phyloP scores from a whole-genome alignment of 2,113 vertebrate species.

The Strix uralensis region DNA sequence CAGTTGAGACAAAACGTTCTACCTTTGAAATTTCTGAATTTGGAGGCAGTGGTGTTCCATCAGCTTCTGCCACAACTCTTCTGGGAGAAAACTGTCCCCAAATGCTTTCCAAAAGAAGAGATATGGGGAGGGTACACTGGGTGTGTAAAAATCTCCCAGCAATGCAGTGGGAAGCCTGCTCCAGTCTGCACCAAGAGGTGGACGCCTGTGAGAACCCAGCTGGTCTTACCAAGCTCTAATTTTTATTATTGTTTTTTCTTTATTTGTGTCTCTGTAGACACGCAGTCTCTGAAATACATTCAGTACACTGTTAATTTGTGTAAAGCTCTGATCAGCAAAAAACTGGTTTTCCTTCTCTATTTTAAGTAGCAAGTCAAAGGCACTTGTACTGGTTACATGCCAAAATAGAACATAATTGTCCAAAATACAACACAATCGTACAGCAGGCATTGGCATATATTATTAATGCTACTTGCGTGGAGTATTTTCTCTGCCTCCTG shows the following conservation, averaged over 20 bases:
- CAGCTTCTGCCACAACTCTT: neutral
- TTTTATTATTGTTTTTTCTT: neutral
- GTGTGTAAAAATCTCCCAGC: neutral
- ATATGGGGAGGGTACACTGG: neutral
- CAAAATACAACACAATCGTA: neutral
- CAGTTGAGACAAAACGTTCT: neutral
- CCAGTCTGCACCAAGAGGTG: neutral
- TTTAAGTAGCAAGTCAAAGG: neutral
- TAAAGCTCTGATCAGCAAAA: neutral
- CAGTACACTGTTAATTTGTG: neutral
- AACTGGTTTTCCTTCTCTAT: neutral
- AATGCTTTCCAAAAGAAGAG: neutral
- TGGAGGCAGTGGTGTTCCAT: neutral
- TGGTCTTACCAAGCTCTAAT: neutral
- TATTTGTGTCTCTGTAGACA: neutral
- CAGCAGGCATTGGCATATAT: neutral
- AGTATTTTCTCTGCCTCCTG: neutral
- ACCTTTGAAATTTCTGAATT: neutral
- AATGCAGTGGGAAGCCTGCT: neutral
- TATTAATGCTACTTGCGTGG: neutral
- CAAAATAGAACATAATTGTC: neutral
- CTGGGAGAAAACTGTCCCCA: neutral
- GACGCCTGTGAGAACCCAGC: accelerated
- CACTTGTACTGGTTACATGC: neutral
- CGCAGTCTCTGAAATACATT: neutral